A percentile compares a stretch with the other conserved stretches of the same genome.
Evolutionary conservation across 1,140 invertebrate genomes (phyloP).

Genomic region (Glossosoma conforme): DNA sequence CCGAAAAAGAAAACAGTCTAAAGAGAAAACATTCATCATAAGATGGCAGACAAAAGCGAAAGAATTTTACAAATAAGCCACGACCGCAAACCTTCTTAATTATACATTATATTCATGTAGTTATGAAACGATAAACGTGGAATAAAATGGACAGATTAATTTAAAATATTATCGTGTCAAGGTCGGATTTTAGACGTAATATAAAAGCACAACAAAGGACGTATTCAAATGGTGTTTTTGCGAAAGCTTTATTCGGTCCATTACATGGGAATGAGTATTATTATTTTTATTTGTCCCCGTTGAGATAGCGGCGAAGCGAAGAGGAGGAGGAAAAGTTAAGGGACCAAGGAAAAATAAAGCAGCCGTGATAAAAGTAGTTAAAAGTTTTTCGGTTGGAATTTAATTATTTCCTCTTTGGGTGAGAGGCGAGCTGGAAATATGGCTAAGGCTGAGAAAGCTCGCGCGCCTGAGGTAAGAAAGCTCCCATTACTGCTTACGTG

Average conservation of each 20-base stretch:
- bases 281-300: constrained; percentile 29
- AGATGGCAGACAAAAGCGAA: too few relatives aligned
- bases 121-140: constrained; percentile 26
- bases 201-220: constrained; percentile 24
- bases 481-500: too few relatives aligned
- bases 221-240: constrained; percentile 18
- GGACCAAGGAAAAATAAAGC: constrained; percentile 18
- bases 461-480: too few relatives aligned
- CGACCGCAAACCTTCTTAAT: too few relatives aligned
- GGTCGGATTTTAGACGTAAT: constrained; percentile 10
- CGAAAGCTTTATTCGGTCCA: constrained; percentile 28
- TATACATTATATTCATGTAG: too few relatives aligned
- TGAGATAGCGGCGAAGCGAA: constrained; percentile 11
- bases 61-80: too few relatives aligned
- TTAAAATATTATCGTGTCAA: constrained; percentile 30
- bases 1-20: too few relatives aligned
- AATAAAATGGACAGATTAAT: constrained; percentile 31
- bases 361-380: constrained; percentile 25
- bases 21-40: too few relatives aligned
- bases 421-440: constrained; percentile 9
- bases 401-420: constrained; percentile 18
- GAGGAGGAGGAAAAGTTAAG: constrained; percentile 5
- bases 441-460: too few relatives aligned
- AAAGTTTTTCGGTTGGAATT: constrained; percentile 22
- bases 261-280: constrained; percentile 27